Evolutionary conservation across 2,113 vertebrate species (phyloP).

Genomic region (Nicator chloris): DNA sequence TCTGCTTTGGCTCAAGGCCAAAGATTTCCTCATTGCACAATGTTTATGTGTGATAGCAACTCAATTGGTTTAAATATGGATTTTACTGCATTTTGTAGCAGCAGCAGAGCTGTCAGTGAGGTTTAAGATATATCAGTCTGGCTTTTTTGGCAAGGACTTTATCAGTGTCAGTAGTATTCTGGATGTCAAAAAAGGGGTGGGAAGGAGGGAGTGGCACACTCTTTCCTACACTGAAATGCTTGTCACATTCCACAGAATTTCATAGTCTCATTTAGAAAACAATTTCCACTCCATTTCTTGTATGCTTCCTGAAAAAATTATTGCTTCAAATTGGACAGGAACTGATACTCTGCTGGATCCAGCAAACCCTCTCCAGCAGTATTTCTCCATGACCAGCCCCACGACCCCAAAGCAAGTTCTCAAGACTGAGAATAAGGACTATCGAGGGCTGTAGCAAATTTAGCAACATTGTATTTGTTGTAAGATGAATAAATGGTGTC

Average conservation of each 20-base stretch:
- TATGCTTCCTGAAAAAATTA: conserved; percentile 33
- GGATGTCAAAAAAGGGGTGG: background rate
- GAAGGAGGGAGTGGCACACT: background rate
- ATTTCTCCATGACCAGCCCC: background rate
- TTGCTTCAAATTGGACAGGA: background rate
- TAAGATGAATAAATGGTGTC: background rate
- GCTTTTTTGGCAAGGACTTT: conserved; percentile 7
- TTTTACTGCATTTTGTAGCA: conserved; percentile 3
- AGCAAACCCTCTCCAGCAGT: background rate
- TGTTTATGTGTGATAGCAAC: background rate
- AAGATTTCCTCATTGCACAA: background rate
- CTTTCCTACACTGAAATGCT: background rate
- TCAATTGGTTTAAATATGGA: background rate
- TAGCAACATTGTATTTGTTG: background rate
- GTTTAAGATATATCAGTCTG: background rate
- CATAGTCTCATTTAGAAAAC: background rate
- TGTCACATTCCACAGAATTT: background rate
- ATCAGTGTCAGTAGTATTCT: background rate
- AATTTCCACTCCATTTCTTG: conserved; percentile 14
- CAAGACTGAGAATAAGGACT: background rate
- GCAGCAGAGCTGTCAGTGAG: background rate
- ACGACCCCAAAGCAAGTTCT: background rate
- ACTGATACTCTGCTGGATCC: conserved; percentile 2
- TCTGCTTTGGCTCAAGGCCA: background rate
- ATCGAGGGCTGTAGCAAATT: background rate